phyloP scores from a whole-genome alignment of 92 coral and sea anemone species.

The Zoanthus sociatus region DNA sequence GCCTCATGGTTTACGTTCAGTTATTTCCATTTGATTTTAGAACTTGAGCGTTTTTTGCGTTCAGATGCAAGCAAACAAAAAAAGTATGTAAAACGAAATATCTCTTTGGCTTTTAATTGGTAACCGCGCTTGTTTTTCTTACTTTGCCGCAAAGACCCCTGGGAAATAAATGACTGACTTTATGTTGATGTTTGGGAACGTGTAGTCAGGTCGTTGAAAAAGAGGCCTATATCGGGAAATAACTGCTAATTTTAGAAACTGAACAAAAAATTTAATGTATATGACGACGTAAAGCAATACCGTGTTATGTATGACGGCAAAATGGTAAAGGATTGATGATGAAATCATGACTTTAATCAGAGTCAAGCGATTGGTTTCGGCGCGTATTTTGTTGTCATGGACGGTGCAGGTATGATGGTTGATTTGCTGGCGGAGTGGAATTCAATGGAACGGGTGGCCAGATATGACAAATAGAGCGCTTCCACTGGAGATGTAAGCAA shows the following conservation, averaged over 20 bases:
- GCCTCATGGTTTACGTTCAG: no score
- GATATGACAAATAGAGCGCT: constrained; percentile 92
- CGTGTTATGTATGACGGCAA: not conserved
- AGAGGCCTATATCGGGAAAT: constrained; percentile 38
- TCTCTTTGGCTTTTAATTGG: not conserved
- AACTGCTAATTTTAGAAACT: constrained; percentile 38
- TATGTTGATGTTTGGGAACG: constrained; percentile 49
- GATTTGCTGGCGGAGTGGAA: constrained; percentile 77
- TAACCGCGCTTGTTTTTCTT: constrained; percentile 17
- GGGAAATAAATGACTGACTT: constrained; percentile 11
- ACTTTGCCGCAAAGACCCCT: constrained; percentile 7
- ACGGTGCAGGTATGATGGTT: constrained; percentile 66
- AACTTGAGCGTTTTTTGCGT: no score
- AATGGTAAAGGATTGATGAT: constrained; percentile 23
- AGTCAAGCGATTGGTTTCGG: constrained; percentile 57
- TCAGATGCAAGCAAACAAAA: no score
- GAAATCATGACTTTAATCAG: constrained; percentile 32
- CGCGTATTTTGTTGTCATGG: constrained; percentile 92
- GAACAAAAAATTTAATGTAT: constrained; percentile 18
- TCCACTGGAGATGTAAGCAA: constrained; percentile 91
- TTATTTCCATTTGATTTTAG: no score
- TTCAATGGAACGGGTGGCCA: constrained; percentile 68
- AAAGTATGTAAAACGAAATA: no score
- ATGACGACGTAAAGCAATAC: constrained; percentile 32
- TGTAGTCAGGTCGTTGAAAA: constrained; percentile 29